These are phyloP conservation scores for Thaumetopoea pityocampa DNA, from an alignment of 1,140 invertebrate genomes.

Conservation along the genomic window DNA sequence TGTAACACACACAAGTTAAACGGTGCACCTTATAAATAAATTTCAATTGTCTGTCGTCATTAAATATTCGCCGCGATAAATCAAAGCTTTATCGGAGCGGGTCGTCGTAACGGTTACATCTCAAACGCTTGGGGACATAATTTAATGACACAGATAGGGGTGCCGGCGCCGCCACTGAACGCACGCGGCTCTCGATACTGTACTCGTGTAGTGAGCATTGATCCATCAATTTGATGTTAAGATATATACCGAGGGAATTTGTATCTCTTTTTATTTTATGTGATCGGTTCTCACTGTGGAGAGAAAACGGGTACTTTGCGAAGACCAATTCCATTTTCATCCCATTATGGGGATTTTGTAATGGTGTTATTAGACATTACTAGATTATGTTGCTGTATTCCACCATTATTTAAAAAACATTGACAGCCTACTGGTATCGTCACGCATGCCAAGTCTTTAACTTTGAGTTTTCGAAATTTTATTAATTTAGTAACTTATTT, in stretches of 20 bases:
- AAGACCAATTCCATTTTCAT: too few relatives aligned
- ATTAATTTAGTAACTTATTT: too few relatives aligned
- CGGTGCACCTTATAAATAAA: slow-evolving; percentile 59
- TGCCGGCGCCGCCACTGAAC: slow-evolving; percentile 34
- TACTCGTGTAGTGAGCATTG: slow-evolving; percentile 4
- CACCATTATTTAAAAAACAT: too few relatives aligned
- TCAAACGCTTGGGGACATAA: slow-evolving; percentile 55
- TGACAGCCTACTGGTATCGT: too few relatives aligned
- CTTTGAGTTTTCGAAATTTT: too few relatives aligned
- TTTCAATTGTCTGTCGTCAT: slow-evolving; percentile 70
- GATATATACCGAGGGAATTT: not conserved
- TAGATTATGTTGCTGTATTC: too few relatives aligned
- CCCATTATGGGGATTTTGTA: too few relatives aligned
- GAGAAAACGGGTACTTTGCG: too few relatives aligned
- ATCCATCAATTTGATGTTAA: not conserved
- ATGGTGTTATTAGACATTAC: too few relatives aligned
- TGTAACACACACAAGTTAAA: slow-evolving; percentile 52
- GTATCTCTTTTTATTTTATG: too few relatives aligned
- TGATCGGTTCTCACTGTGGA: too few relatives aligned
- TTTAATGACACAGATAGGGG: slow-evolving; percentile 63
- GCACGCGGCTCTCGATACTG: not conserved
- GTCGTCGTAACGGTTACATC: slow-evolving; percentile 55
- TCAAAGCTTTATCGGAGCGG: slow-evolving; percentile 62
- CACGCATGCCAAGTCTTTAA: too few relatives aligned
- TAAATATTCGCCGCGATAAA: slow-evolving; percentile 70